Percentiles rank a stretch among this genome's conserved stretches.
Evolutionary conservation across 2,113 vertebrate genomes (phyloP).

Genomic region (Apistogramma diplotaenia): DNA sequence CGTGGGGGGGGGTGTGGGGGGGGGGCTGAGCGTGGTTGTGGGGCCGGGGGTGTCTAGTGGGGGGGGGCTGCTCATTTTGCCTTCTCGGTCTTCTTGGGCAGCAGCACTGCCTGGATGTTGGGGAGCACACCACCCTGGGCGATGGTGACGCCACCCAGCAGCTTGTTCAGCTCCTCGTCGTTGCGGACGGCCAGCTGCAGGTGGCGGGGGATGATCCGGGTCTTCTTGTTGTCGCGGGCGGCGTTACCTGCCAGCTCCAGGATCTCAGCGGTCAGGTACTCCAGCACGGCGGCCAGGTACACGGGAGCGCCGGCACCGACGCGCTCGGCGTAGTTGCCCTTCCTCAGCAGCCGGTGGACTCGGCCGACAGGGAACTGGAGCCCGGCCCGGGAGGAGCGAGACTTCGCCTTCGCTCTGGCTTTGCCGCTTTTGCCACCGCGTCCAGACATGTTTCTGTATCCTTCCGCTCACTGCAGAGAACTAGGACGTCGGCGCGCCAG

Average conservation of each 20-base stretch:
- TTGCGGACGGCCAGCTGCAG: neutral
- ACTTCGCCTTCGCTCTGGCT: neutral
- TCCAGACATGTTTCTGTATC: neutral
- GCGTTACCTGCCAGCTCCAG: neutral
- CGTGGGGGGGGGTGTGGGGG: too few species aligned
- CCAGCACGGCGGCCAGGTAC: neutral
- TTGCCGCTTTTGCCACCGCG: constrained; percentile 1
- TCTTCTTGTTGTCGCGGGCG: neutral
- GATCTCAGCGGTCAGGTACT: neutral
- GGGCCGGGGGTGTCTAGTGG: too few species aligned
- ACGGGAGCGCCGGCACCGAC: neutral
- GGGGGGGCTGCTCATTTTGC: neutral
- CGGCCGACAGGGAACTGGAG: constrained; percentile 42
- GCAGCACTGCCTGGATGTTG: neutral
- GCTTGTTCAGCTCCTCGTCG: neutral
- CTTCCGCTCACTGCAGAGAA: neutral
- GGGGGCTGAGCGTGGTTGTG: too few species aligned
- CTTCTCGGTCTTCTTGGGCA: neutral
- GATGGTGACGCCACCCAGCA: neutral
- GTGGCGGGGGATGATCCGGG: neutral
- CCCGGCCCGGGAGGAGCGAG: neutral
- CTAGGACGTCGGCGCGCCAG: rapidly evolving
- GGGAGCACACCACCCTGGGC: neutral
- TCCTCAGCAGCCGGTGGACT: constrained; percentile 36
- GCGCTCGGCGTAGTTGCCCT: neutral